These are phyloP conservation scores for Rhinichthys osculus DNA, from an alignment of 2,797 vertebrate species.

Conservation along the genomic window DNA sequence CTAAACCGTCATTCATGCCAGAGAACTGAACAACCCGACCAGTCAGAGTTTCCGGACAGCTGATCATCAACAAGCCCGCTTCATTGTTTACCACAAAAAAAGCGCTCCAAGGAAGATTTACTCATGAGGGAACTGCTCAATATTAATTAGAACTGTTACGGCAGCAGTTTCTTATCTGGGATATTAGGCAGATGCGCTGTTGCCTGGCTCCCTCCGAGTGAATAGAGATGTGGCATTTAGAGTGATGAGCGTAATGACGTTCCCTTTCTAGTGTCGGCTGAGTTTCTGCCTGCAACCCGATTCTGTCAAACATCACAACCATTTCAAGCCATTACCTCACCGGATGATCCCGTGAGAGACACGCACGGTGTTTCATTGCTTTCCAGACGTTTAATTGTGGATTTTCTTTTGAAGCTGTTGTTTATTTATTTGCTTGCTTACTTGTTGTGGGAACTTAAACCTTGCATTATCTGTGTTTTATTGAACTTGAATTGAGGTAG, in stretches of 20 bases:
- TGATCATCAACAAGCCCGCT: constrained; percentile 32
- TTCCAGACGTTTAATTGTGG: constrained; percentile 19
- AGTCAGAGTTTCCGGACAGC: constrained; percentile 44
- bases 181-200: constrained; percentile 32
- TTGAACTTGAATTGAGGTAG: background rate
- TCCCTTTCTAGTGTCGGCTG: constrained; percentile 7
- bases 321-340: constrained; percentile 40
- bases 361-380: background rate
- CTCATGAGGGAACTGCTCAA: constrained; percentile 21
- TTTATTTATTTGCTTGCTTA: background rate
- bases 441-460: background rate
- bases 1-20: constrained; percentile 60
- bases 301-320: constrained; percentile 46
- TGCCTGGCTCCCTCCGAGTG: background rate
- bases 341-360: background rate
- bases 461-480: background rate
- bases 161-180: constrained; percentile 33
- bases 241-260: constrained; percentile 28
- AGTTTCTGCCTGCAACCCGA: constrained; percentile 32
- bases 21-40: constrained; percentile 46
- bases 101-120: background rate
- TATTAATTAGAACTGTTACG: constrained; percentile 43
- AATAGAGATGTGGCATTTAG: constrained; percentile 19
- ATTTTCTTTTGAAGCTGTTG: constrained; percentile 12
- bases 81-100: constrained; percentile 42